Percentiles rank a stretch among this genome's conserved stretches.
phyloP scores from a whole-genome alignment of 2,888 invertebrate genomes.

The Acanthosepion lycidas region DNA sequence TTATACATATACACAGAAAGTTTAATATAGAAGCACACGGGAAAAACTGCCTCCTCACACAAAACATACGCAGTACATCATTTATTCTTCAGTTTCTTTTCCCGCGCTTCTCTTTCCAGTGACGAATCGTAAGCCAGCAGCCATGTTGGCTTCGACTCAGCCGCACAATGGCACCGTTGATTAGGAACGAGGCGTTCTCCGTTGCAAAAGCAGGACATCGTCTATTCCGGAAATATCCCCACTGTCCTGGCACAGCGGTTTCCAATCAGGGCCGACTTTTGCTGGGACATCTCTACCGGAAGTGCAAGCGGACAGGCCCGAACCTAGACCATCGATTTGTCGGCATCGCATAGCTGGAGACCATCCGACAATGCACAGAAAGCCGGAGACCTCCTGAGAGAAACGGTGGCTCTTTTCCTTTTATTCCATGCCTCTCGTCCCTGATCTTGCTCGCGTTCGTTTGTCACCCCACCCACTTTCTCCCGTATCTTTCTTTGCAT shows the following conservation, averaged over 20 bases:
- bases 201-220: slow-evolving; percentile 23
- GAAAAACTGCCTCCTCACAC: neutral
- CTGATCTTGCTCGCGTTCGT: neutral
- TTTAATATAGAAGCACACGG: neutral
- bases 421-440: neutral
- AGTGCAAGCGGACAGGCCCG: slow-evolving; percentile 33
- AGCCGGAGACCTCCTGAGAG: neutral
- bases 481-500: neutral
- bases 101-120: neutral
- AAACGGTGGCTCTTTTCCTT: neutral
- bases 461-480: neutral
- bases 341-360: slow-evolving; percentile 33
- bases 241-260: slow-evolving; percentile 18
- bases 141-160: slow-evolving; percentile 1
- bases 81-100: neutral
- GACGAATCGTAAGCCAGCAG: slow-evolving; percentile 33
- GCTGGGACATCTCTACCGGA: slow-evolving; percentile 33
- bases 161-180: neutral
- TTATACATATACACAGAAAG: too few species aligned
- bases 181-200: slow-evolving; percentile 33
- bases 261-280: slow-evolving; percentile 33
- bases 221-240: slow-evolving; percentile 22
- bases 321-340: slow-evolving; percentile 33
- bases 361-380: slow-evolving; percentile 11
- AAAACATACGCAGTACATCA: neutral